Evolutionary conservation across 2,113 vertebrate genomes (phyloP).

Genomic region (Pseudorhombus dupliciocellatus): DNA sequence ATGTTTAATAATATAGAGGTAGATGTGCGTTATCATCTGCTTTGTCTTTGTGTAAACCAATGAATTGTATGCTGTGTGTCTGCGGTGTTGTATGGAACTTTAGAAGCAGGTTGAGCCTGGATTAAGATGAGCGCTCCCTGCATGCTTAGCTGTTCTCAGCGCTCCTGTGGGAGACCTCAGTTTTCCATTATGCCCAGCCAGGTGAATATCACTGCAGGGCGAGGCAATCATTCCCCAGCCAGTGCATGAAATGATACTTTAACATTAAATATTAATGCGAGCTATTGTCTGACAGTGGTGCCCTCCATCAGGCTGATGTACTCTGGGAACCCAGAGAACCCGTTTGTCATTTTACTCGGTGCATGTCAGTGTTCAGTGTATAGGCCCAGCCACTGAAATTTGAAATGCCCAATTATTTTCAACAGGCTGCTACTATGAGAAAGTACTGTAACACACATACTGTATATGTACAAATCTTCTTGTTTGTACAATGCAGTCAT

Average conservation of each 20-base stretch:
- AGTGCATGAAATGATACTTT: constrained; percentile 59
- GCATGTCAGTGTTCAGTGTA: constrained; percentile 24
- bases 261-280: constrained; percentile 73
- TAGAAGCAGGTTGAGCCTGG: constrained; percentile 3
- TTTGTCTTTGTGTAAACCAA: constrained; percentile 16
- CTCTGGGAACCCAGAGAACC: constrained; percentile 14
- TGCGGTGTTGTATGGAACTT: neutral
- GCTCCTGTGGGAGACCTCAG: constrained; percentile 39
- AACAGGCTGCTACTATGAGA: neutral
- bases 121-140: constrained; percentile 10
- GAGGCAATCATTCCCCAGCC: constrained; percentile 47
- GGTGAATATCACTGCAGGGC: constrained; percentile 49
- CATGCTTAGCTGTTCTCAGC: constrained; percentile 5
- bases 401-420: constrained; percentile 21
- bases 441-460: neutral
- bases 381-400: neutral
- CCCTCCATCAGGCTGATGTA: constrained; percentile 27
- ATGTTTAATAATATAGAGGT: neutral
- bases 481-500: neutral
- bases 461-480: neutral
- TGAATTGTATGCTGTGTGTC: neutral
- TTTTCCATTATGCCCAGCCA: constrained; percentile 29
- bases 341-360: constrained; percentile 52
- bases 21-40: neutral
- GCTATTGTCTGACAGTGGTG: constrained; percentile 47